Conservation (phyloP, 1,140 invertebrate genomes). For the Drosophila funebris region DNA sequence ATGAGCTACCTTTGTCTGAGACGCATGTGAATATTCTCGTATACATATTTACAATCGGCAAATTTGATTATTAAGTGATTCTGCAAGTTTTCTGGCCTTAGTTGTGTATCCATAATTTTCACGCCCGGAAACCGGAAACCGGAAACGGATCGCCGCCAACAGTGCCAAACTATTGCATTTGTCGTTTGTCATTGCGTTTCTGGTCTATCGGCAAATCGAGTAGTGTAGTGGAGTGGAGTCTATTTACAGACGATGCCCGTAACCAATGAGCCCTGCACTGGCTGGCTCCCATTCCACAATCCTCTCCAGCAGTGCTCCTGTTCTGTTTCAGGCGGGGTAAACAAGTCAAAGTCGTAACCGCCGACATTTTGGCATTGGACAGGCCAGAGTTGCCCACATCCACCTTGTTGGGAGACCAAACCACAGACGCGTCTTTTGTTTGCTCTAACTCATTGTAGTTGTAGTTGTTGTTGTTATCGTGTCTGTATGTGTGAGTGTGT, state of each 20-base stretch:
- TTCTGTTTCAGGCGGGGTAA: constrained; percentile 20
- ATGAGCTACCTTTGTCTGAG: background rate
- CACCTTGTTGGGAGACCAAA: constrained; percentile 28
- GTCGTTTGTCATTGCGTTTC: constrained; percentile 32
- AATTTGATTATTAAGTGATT: constrained; percentile 10
- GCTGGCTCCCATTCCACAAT: background rate
- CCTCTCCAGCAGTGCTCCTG: constrained; percentile 8
- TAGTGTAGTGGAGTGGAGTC: constrained; percentile 21
- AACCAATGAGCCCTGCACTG: constrained; percentile 51
- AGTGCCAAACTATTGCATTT: constrained; percentile 38
- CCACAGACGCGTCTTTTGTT: constrained; percentile 82
- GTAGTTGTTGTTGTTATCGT: constrained; percentile 16
- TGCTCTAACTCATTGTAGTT: constrained; percentile 54
- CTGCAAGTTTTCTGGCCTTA: background rate
- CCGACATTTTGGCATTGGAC: constrained; percentile 40
- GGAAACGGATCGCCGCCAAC: constrained; percentile 18
- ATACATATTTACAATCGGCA: background rate
- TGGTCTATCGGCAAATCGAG: constrained; percentile 40
- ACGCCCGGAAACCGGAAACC: constrained; percentile 34
- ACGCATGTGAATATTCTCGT: background rate
- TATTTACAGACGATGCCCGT: constrained; percentile 42
- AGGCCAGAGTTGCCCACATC: constrained; percentile 9
- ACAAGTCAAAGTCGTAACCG: constrained; percentile 52
- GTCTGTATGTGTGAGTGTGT: constrained; percentile 4
- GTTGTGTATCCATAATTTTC: constrained; percentile 18